A percentile compares a stretch with the other conserved stretches of the same genome.
Conservation (phyloP, 2,113 vertebrate genomes). For the Etia nguti region DNA sequence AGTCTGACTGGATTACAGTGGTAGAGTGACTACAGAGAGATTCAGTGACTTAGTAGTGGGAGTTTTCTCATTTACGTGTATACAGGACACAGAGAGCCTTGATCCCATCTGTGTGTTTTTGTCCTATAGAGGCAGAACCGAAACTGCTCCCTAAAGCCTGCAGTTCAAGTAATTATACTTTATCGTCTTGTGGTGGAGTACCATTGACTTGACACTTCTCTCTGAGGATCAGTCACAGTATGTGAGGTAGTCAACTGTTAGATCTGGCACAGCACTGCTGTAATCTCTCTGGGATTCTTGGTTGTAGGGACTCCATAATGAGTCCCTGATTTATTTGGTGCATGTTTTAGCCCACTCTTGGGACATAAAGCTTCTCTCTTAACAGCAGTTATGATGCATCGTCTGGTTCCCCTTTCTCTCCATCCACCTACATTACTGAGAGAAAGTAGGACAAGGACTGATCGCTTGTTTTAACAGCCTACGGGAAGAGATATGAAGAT, state of each 20-base stretch:
- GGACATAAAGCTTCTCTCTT: conserved; percentile 33
- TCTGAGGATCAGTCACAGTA: conserved; percentile 15
- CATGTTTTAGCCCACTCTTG: conserved; percentile 56
- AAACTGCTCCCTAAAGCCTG: conserved; percentile 5
- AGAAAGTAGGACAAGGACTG: conserved; percentile 39
- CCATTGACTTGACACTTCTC: not conserved
- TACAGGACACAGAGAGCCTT: not conserved
- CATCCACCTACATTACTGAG: not conserved
- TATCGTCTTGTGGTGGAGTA: not conserved
- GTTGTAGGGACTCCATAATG: conserved; percentile 38
- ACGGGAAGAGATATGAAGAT: not conserved
- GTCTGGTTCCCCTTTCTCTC: not conserved
- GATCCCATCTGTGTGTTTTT: not conserved
- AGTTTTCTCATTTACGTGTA: not conserved
- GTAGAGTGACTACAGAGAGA: not conserved
- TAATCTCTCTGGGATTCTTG: conserved; percentile 30
- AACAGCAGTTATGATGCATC: conserved; percentile 42
- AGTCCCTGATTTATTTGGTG: conserved; percentile 60
- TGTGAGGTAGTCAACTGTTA: conserved; percentile 13
- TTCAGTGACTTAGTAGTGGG: not conserved
- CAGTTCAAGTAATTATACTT: conserved; percentile 41
- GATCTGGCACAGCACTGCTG: not conserved
- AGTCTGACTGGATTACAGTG: not conserved
- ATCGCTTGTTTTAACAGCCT: not conserved
- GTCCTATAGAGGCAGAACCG: not conserved